These are phyloP conservation scores for Tetrapedia diversipes DNA, from an alignment of 2,888 invertebrate genomes.

Conservation along the genomic window DNA sequence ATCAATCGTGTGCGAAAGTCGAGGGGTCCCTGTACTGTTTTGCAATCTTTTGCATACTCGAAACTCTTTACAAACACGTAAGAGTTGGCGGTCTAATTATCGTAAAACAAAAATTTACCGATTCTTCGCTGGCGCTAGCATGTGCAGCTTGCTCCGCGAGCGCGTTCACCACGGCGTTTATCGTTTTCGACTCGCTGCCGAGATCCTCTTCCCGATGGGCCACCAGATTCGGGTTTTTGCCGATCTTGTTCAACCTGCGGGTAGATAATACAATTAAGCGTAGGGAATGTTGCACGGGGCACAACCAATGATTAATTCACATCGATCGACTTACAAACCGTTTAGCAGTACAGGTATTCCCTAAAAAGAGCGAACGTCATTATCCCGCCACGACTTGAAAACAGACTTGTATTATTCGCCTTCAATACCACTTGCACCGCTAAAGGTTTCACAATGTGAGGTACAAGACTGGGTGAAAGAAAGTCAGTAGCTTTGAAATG, in stretches of 20 bases:
- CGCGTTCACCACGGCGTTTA: conserved; percentile 96
- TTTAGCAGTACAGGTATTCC: conserved; percentile 68
- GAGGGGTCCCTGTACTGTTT: too few species aligned
- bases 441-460: conserved; percentile 63
- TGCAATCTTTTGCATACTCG: too few species aligned
- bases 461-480: conserved; percentile 58
- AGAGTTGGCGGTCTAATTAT: background rate
- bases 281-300: conserved; percentile 81
- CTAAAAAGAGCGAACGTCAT: conserved; percentile 42
- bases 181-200: conserved; percentile 90
- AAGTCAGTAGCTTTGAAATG: conserved; percentile 54
- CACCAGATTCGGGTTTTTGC: conserved; percentile 97
- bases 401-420: conserved; percentile 57
- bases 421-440: conserved; percentile 66
- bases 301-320: conserved; percentile 81
- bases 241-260: conserved; percentile 96
- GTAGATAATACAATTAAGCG: conserved; percentile 81
- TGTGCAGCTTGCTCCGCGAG: conserved; percentile 95
- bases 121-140: conserved; percentile 90
- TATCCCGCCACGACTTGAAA: conserved; percentile 46
- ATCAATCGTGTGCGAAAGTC: too few species aligned
- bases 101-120: conserved; percentile 82
- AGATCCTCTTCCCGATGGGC: conserved; percentile 89
- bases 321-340: conserved; percentile 69
- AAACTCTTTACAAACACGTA: too few species aligned